Conservation (phyloP, 2,113 vertebrate species). For the Phaetusa simplex region DNA sequence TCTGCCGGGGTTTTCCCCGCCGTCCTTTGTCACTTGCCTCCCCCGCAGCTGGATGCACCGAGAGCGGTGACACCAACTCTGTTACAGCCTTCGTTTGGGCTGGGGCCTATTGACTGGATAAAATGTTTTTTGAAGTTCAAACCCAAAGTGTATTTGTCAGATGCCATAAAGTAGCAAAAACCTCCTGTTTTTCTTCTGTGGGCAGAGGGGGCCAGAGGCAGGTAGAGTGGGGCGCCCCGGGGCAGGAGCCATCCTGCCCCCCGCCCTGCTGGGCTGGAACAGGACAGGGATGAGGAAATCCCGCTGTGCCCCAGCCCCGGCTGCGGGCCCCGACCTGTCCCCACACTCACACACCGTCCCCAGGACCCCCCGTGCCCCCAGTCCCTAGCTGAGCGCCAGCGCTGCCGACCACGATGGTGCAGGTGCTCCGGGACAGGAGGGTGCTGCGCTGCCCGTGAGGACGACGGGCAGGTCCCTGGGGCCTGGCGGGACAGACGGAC, state of each 20-base stretch:
- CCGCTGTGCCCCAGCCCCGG: no score
- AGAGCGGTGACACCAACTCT: background rate
- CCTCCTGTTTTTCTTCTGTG: background rate
- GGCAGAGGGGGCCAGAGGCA: background rate
- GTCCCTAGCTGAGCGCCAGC: background rate
- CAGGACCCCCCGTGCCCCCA: no score
- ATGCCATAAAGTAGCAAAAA: background rate
- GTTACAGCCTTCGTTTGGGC: background rate
- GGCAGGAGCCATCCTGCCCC: background rate
- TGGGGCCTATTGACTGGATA: no score
- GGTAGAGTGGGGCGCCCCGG: no score
- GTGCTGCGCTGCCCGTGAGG: rapidly evolving
- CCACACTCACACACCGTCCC: background rate
- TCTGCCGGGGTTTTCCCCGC: no score
- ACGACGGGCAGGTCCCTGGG: background rate
- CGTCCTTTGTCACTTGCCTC: background rate
- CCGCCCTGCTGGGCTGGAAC: no score
- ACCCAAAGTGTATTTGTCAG: background rate
- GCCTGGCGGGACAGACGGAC: background rate
- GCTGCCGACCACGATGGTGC: background rate
- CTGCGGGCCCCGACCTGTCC: background rate
- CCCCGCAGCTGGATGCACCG: no score
- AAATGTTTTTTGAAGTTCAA: background rate
- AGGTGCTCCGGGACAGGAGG: background rate
- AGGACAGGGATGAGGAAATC: background rate